Conservation (phyloP, 2,888 invertebrate species). For the Mimumesa dahlbomi region DNA sequence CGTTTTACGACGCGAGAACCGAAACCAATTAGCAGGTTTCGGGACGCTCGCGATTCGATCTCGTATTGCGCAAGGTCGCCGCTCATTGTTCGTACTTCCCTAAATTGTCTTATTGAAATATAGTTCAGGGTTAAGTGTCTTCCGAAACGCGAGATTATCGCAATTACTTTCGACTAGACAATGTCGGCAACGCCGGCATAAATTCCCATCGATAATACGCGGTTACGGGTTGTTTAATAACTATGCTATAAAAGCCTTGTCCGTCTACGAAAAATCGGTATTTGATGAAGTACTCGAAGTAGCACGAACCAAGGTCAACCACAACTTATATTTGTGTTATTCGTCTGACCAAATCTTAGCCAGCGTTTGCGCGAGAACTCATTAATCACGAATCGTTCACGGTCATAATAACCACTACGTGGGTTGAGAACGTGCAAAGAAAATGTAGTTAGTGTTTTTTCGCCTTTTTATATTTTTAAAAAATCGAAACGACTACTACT, state of each 20-base stretch:
- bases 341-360: constrained; percentile 5
- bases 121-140: constrained; percentile 37
- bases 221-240: no score
- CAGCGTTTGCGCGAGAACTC: not conserved
- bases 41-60: constrained; percentile 29
- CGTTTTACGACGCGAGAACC: constrained; percentile 10
- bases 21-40: constrained; percentile 41
- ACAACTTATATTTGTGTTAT: constrained; percentile 3
- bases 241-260: not conserved
- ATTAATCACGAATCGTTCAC: constrained; percentile 17
- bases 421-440: constrained; percentile 2
- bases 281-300: constrained; percentile 4
- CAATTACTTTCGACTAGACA: no score
- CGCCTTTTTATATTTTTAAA: no score
- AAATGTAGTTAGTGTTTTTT: not conserved
- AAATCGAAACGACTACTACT: no score
- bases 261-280: not conserved
- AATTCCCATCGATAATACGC: no score
- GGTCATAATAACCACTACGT: constrained; percentile 5
- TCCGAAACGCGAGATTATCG: no score
- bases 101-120: constrained; percentile 22
- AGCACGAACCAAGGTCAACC: constrained; percentile 12
- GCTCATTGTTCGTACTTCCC: constrained; percentile 24
- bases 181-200: no score
- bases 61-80: constrained; percentile 25